Conservation (phyloP, 2,797 vertebrate species). For the Choloepus didactylus region DNA sequence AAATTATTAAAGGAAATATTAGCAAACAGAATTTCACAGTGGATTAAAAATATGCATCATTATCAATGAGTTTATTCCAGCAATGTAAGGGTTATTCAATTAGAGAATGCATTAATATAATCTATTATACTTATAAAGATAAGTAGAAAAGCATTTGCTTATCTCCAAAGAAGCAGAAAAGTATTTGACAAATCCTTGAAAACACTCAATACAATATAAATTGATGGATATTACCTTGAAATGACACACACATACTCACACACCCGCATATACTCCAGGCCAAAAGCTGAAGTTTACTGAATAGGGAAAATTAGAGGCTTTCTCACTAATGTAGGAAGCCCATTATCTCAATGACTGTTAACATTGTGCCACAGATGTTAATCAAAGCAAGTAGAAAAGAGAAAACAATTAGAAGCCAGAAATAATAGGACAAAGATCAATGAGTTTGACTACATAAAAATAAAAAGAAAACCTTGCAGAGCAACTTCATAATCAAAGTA, state of each 20-base stretch:
- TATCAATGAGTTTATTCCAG: background rate
- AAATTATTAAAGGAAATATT: background rate
- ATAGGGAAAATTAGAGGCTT: background rate
- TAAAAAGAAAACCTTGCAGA: background rate
- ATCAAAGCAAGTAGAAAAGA: background rate
- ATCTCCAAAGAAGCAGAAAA: background rate
- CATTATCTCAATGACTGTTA: background rate
- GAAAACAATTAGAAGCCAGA: background rate
- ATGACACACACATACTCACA: background rate
- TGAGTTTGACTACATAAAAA: background rate
- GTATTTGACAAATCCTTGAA: background rate
- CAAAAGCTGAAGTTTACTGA: background rate
- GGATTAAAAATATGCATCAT: background rate
- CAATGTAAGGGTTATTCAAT: background rate
- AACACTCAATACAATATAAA: background rate
- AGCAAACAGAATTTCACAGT: background rate
- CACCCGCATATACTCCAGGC: accelerated
- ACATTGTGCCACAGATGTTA: background rate
- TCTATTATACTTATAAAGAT: background rate
- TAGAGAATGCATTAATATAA: background rate
- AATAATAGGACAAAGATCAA: background rate
- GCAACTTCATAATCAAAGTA: background rate
- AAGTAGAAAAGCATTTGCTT: background rate
- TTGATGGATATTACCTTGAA: background rate
- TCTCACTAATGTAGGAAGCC: background rate